Percentiles rank a stretch among this genome's conserved stretches.
Evolutionary conservation across 2,113 vertebrate genomes (phyloP).

Genomic region (Ochotona curzoniae): DNA sequence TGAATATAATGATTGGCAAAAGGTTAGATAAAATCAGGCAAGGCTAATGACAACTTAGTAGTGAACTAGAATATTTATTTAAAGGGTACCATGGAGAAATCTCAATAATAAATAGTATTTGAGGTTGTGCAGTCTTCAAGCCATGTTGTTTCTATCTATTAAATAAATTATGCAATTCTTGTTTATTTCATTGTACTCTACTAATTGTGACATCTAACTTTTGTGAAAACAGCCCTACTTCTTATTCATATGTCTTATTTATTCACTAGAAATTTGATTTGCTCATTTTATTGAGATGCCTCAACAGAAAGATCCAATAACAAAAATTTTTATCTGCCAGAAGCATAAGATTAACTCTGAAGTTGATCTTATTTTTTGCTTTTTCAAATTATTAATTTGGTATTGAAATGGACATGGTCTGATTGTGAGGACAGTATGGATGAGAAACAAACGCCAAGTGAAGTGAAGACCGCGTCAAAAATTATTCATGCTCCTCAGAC

Average conservation of each 20-base stretch:
- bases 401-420: not conserved
- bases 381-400: not conserved
- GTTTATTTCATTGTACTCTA: not conserved
- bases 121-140: not conserved
- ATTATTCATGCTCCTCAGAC: not conserved
- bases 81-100: not conserved
- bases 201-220: not conserved
- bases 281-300: not conserved
- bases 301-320: not conserved
- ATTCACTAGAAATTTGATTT: not conserved
- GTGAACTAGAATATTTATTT: not conserved
- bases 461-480: accelerated
- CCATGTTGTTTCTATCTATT: not conserved
- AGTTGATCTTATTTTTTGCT: not conserved
- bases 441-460: not conserved
- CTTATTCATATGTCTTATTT: not conserved
- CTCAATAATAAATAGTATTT: not conserved
- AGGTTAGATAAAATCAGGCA: no score
- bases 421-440: not conserved
- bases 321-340: not conserved
- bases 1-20: no score
- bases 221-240: not conserved
- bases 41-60: not conserved
- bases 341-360: not conserved
- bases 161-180: not conserved